Evolutionary conservation across 2,888 invertebrate genomes (phyloP).

Genomic region (Melinaea menophilus): DNA sequence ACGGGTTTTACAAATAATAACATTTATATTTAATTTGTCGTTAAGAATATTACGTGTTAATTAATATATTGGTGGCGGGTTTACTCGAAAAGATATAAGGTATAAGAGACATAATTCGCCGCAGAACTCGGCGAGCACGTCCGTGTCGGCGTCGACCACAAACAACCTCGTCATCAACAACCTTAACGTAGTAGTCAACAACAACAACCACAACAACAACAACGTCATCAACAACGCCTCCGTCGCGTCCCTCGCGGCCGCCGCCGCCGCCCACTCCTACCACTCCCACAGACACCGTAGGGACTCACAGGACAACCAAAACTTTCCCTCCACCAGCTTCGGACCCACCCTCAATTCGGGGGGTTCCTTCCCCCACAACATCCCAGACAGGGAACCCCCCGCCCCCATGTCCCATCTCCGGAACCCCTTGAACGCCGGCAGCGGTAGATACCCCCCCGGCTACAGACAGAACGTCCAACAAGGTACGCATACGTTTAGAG

Average conservation of each 20-base stretch:
- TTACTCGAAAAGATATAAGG: background rate
- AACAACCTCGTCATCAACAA: constrained; percentile 76
- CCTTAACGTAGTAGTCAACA: constrained; percentile 73
- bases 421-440: constrained; percentile 65
- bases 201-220: constrained; percentile 76
- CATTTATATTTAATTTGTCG: background rate
- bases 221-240: constrained; percentile 75
- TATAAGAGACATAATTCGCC: constrained; percentile 22
- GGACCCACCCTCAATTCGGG: constrained; percentile 70
- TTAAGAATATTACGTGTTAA: background rate
- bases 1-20: background rate
- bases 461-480: constrained; percentile 72
- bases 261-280: constrained; percentile 72
- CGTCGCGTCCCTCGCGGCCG: constrained; percentile 71
- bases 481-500: constrained; percentile 55
- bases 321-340: constrained; percentile 61
- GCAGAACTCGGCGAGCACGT: constrained; percentile 71
- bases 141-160: constrained; percentile 72
- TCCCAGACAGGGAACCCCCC: constrained; percentile 63
- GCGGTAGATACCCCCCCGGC: constrained; percentile 69
- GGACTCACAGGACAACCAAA: constrained; percentile 69
- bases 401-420: constrained; percentile 73
- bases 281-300: constrained; percentile 70
- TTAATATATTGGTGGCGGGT: background rate
- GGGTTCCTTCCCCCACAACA: constrained; percentile 62